Conservation (phyloP, 2,888 invertebrate species). For the Plebejus melissa region DNA sequence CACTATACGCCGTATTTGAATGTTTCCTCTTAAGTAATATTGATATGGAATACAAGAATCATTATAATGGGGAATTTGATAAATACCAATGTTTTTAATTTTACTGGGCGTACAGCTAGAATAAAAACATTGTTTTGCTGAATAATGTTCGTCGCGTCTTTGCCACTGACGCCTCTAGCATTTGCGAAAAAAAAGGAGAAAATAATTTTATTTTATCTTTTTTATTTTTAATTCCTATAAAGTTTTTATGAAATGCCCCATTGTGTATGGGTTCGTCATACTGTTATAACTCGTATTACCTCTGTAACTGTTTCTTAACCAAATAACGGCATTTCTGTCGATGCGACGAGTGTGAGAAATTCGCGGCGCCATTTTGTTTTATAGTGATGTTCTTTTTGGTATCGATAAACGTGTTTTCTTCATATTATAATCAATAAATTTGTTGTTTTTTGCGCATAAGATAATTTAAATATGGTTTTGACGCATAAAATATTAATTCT, state of each 20-base stretch:
- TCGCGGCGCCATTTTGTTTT: conserved; percentile 25
- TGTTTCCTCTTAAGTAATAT: background rate
- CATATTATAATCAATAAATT: background rate
- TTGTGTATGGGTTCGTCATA: background rate
- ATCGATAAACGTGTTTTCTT: background rate
- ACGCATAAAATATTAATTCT: background rate
- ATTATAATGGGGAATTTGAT: background rate
- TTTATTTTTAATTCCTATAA: background rate
- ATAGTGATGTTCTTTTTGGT: conserved; percentile 25
- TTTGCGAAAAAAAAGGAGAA: background rate
- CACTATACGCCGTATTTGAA: background rate
- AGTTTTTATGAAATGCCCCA: background rate
- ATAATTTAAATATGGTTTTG: background rate
- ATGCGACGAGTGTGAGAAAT: conserved; percentile 19
- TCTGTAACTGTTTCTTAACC: conserved; percentile 27
- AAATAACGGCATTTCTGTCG: conserved; percentile 23
- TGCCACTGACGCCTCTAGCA: background rate
- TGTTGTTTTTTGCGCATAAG: background rate
- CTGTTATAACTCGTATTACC: conserved; percentile 22
- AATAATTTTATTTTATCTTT: background rate
- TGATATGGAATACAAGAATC: background rate
- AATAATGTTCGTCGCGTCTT: background rate
- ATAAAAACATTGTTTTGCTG: background rate
- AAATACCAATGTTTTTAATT: background rate
- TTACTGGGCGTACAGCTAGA: background rate